A percentile compares a stretch with the other conserved stretches of the same genome.
Conservation (phyloP, 2,888 invertebrate genomes). For the Netelia melanura region DNA sequence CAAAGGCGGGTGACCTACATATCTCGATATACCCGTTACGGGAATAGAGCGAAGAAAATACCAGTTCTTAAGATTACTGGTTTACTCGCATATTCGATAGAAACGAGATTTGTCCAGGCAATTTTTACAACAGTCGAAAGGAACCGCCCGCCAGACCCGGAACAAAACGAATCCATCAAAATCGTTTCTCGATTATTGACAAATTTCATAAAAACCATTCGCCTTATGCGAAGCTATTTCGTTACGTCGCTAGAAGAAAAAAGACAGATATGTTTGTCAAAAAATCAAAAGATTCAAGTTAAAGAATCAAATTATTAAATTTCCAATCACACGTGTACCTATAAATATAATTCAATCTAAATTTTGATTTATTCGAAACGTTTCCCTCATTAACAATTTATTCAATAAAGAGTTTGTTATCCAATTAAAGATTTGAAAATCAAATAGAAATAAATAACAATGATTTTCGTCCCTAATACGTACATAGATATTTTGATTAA, state of each 20-base stretch:
- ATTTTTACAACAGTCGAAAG: conserved; percentile 20
- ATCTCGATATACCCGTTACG: conserved; percentile 31
- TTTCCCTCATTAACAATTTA: no score
- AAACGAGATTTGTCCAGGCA: neutral
- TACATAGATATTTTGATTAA: neutral
- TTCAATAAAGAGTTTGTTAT: no score
- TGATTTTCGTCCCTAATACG: neutral
- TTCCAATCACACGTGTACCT: neutral
- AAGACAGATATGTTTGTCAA: no score
- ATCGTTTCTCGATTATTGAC: no score
- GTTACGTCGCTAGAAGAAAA: no score
- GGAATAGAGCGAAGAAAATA: conserved; percentile 41
- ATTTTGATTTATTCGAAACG: no score
- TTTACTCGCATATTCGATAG: conserved; percentile 15
- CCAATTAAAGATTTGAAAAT: no score
- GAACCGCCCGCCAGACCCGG: neutral
- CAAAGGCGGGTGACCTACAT: conserved; percentile 69
- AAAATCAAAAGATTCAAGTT: no score
- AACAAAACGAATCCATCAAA: neutral
- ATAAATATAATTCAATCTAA: no score
- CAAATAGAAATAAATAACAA: no score
- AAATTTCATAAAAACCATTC: no score
- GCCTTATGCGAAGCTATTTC: no score
- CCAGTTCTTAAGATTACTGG: conserved; percentile 38
- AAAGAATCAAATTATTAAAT: neutral